phyloP scores from a whole-genome alignment of 2,888 invertebrate genomes.

The Bombylius major region DNA sequence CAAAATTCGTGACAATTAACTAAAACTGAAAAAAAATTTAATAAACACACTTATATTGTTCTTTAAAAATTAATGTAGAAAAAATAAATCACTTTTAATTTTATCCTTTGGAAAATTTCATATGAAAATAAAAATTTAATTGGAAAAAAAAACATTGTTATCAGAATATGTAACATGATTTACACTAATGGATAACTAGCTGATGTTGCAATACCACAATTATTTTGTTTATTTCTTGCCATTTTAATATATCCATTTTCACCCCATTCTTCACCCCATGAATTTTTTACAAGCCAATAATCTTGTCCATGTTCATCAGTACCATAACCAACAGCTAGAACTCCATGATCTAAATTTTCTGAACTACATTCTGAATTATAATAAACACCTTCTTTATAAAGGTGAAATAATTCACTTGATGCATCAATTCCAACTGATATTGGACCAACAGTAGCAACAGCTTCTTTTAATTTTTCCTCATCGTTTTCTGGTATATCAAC shows the following conservation, averaged over 20 bases:
- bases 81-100: too few species aligned
- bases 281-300: conserved; percentile 62
- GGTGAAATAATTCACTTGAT: conserved; percentile 70
- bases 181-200: conserved; percentile 81
- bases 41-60: too few species aligned
- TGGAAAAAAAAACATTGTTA: too few species aligned
- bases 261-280: conserved; percentile 64
- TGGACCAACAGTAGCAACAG: conserved; percentile 75
- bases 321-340: conserved; percentile 34
- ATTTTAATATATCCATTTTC: conserved; percentile 77
- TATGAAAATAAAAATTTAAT: background rate
- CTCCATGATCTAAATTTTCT: conserved; percentile 66
- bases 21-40: too few species aligned
- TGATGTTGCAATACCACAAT: conserved; percentile 73
- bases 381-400: conserved; percentile 71
- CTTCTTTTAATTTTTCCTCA: conserved; percentile 60
- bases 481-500: conserved; percentile 57
- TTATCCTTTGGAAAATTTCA: too few species aligned
- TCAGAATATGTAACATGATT: conserved; percentile 20
- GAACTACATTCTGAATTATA: conserved; percentile 64
- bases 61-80: too few species aligned
- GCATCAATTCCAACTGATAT: conserved; percentile 85
- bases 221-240: conserved; percentile 69
- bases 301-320: conserved; percentile 38
- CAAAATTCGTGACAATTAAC: too few species aligned